Percentiles rank a stretch among this genome's conserved stretches.
Conservation (phyloP, 2,888 invertebrate species). For the Miltochrista miniata region DNA sequence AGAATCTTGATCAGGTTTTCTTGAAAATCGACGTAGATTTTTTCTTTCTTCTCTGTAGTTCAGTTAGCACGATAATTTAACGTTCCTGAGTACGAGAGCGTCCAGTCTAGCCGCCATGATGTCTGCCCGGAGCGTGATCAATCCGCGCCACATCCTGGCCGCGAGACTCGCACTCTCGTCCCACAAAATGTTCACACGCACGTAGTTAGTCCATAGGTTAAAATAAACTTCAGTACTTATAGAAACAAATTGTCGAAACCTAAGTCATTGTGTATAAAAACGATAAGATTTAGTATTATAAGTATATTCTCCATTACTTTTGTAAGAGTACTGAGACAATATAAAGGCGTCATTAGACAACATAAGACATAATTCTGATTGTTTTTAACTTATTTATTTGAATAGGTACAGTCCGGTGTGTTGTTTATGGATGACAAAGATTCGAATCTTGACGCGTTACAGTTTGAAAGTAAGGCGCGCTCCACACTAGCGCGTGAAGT, state of each 20-base stretch:
- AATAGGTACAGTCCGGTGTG: constrained; percentile 54
- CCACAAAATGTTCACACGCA: constrained; percentile 67
- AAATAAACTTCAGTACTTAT: constrained; percentile 78
- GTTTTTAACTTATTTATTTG: constrained; percentile 78
- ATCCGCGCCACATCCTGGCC: constrained; percentile 31
- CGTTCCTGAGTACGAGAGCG: constrained; percentile 59
- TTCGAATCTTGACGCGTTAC: constrained; percentile 42
- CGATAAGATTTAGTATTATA: constrained; percentile 77
- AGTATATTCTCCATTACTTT: constrained; percentile 80
- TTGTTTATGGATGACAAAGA: constrained; percentile 34
- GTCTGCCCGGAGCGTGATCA: constrained; percentile 12
- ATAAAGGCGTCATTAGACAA: constrained; percentile 70
- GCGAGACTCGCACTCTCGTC: constrained; percentile 45
- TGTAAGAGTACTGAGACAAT: constrained; percentile 78
- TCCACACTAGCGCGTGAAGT: no score
- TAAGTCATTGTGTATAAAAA: constrained; percentile 84
- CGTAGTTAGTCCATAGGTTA: constrained; percentile 76
- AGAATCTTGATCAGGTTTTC: constrained; percentile 78
- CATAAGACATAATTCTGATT: constrained; percentile 69
- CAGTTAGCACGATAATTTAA: constrained; percentile 57
- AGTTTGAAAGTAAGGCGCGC: constrained; percentile 18
- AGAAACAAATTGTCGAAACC: constrained; percentile 83
- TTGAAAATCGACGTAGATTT: constrained; percentile 81
- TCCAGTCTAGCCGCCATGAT: constrained; percentile 39
- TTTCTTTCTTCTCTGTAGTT: constrained; percentile 51